These are phyloP conservation scores for Acleris emargana DNA, from an alignment of 2,888 invertebrate genomes.

Conservation along the genomic window DNA sequence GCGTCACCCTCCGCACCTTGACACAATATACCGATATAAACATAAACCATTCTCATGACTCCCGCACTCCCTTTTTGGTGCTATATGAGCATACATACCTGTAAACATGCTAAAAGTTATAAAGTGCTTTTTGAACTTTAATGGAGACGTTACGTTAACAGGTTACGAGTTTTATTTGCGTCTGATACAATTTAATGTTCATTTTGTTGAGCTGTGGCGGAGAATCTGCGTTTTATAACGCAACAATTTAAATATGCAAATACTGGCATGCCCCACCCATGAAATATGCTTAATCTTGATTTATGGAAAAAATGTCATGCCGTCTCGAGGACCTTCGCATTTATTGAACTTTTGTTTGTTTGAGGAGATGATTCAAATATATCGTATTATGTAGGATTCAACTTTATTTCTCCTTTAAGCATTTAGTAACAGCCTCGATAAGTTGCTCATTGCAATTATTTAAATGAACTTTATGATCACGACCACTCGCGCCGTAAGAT, in stretches of 20 bases:
- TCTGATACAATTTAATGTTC: slow-evolving; percentile 8
- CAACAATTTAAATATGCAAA: slow-evolving; percentile 25
- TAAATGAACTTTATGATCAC: slow-evolving; percentile 51
- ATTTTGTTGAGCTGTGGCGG: slow-evolving; percentile 3
- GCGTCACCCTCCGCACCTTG: slow-evolving; percentile 76
- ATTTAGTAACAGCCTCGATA: too few species aligned
- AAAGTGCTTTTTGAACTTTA: slow-evolving; percentile 4
- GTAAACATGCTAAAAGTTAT: slow-evolving; percentile 11
- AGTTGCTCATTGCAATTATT: slow-evolving; percentile 31
- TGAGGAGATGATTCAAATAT: not conserved
- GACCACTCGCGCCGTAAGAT: slow-evolving; percentile 47
- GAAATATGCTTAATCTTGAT: slow-evolving; percentile 10
- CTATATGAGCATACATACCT: slow-evolving; percentile 4
- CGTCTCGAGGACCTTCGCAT: not conserved
- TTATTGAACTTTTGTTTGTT: not conserved
- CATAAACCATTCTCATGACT: slow-evolving; percentile 16
- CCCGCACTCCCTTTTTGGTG: slow-evolving; percentile 8
- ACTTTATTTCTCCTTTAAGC: too few species aligned
- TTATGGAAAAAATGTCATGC: slow-evolving; percentile 1
- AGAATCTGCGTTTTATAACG: slow-evolving; percentile 2
- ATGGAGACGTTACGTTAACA: not conserved
- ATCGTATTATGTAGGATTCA: too few species aligned
- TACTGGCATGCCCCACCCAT: slow-evolving; percentile 8
- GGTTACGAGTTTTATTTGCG: slow-evolving; percentile 9
- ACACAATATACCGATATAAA: slow-evolving; percentile 54